phyloP scores from a whole-genome alignment of 2,113 vertebrate genomes.

The Struthidea cinerea region DNA sequence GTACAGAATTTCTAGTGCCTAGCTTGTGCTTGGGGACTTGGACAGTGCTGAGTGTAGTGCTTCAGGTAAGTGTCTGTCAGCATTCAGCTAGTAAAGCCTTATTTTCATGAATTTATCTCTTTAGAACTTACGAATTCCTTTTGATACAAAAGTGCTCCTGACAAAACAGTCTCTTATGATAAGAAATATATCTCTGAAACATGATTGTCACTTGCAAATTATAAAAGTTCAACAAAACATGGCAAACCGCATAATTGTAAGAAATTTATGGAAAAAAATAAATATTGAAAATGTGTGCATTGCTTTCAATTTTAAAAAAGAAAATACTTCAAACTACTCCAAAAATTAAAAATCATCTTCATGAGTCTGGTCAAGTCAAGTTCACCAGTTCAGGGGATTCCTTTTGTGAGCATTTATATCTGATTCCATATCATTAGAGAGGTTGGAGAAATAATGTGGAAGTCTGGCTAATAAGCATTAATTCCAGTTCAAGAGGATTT shows the following conservation, averaged over 20 bases:
- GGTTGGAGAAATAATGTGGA: background rate
- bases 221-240: background rate
- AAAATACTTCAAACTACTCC: background rate
- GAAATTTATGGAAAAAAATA: background rate
- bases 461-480: background rate
- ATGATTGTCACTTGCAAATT: background rate
- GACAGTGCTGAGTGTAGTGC: background rate
- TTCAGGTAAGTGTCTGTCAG: background rate
- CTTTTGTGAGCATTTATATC: background rate
- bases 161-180: background rate
- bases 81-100: background rate
- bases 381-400: background rate
- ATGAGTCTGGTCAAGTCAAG: background rate
- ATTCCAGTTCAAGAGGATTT: constrained; percentile 17
- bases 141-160: background rate
- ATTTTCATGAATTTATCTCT: background rate
- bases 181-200: background rate
- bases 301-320: background rate
- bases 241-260: background rate
- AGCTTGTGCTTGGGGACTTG: background rate
- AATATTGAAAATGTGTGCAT: background rate
- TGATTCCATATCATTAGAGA: background rate
- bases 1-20: background rate
- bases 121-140: background rate
- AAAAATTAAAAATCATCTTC: background rate